phyloP scores from a whole-genome alignment of 2,797 vertebrate species.

The Pogoniulus pusillus region DNA sequence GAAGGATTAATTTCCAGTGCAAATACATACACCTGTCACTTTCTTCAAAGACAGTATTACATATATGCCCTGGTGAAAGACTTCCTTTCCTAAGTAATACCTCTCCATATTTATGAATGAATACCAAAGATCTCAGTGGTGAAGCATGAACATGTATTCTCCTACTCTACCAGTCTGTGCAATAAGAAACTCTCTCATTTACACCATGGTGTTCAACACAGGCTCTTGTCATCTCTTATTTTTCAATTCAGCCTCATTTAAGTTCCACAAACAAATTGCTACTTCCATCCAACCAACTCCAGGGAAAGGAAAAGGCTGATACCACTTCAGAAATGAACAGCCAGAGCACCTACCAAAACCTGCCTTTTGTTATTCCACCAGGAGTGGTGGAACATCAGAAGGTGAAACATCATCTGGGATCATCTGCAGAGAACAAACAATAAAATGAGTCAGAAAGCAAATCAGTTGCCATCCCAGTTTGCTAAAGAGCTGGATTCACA shows the following conservation, averaged over 20 bases:
- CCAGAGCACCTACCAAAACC: neutral
- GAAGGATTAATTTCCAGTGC: neutral
- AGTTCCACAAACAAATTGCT: neutral
- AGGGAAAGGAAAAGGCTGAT: neutral
- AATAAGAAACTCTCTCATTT: neutral
- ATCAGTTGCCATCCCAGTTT: constrained; percentile 1
- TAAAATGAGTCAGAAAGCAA: neutral
- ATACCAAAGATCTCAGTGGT: neutral
- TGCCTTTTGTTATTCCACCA: neutral
- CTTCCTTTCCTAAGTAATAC: neutral
- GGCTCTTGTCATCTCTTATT: neutral
- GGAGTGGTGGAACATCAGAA: too few relatives aligned
- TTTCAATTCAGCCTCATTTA: neutral
- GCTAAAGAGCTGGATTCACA: neutral
- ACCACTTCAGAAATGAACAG: neutral
- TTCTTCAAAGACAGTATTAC: neutral
- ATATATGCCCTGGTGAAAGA: neutral
- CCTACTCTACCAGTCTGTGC: neutral
- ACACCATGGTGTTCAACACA: neutral
- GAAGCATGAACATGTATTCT: too few relatives aligned
- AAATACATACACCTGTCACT: neutral
- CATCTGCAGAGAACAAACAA: neutral
- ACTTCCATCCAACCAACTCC: neutral
- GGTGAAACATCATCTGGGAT: neutral
- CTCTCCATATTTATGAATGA: neutral